Conservation (phyloP, 2,113 vertebrate genomes). For the Isurus oxyrinchus region DNA sequence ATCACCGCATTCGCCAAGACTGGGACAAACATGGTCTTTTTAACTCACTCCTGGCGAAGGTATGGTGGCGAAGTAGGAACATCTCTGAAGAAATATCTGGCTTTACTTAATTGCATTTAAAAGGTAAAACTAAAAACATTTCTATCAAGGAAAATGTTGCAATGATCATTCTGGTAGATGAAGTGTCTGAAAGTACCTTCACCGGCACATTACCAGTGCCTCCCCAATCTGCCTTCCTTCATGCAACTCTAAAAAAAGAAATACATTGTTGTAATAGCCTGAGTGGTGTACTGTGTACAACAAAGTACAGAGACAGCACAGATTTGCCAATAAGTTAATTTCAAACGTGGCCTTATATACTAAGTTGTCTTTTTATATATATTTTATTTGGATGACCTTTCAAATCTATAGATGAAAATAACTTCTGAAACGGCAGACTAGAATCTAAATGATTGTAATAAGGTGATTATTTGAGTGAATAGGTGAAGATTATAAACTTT, state of each 20-base stretch:
- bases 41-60: too few species aligned
- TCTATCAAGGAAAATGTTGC: background rate
- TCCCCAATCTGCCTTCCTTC: background rate
- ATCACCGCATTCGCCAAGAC: background rate
- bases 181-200: background rate
- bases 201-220: background rate
- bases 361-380: background rate
- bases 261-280: background rate
- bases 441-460: background rate
- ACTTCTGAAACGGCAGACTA: background rate
- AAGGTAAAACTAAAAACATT: background rate
- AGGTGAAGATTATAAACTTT: conserved; percentile 41
- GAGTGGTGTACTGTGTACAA: background rate
- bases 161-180: background rate
- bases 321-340: background rate
- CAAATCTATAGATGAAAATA: background rate
- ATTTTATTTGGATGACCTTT: background rate
- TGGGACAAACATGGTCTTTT: too few species aligned
- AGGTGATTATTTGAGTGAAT: background rate
- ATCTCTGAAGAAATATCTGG: background rate
- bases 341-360: background rate
- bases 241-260: background rate
- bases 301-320: background rate
- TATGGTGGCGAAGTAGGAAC: background rate
- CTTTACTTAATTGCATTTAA: background rate